Percentiles rank a stretch among this genome's conserved stretches.
These are phyloP conservation scores for Odontomachus brunneus DNA, from an alignment of 1,140 invertebrate genomes.

Conservation along the genomic window DNA sequence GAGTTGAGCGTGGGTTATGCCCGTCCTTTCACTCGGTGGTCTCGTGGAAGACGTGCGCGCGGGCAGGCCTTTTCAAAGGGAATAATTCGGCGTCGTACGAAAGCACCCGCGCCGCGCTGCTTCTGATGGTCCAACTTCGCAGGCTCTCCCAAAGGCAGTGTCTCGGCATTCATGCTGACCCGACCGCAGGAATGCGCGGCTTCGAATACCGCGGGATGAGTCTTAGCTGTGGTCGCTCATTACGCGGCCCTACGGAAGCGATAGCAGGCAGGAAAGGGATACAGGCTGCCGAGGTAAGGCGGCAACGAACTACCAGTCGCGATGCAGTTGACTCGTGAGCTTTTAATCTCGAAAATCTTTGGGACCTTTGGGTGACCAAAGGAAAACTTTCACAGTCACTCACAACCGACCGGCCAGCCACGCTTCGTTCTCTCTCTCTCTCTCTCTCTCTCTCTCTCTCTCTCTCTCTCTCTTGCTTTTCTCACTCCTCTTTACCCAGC, in stretches of 20 bases:
- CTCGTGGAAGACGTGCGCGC: slow-evolving; percentile 2
- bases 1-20: slow-evolving; percentile 21
- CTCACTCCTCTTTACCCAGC: slow-evolving; percentile 53
- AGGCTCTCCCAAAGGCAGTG: slow-evolving; percentile 65
- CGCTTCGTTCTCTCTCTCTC: slow-evolving; percentile 29
- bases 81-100: slow-evolving; percentile 66
- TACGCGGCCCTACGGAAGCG: slow-evolving; percentile 64
- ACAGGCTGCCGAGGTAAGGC: slow-evolving; percentile 15
- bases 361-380: slow-evolving; percentile 67
- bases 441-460: slow-evolving; percentile 9
- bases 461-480: slow-evolving; percentile 22
- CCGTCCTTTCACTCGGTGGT: slow-evolving; percentile 15
- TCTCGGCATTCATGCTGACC: slow-evolving; percentile 67
- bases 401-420: slow-evolving; percentile 33
- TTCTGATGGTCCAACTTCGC: slow-evolving; percentile 62
- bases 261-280: slow-evolving; percentile 8
- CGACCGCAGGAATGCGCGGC: slow-evolving; percentile 66
- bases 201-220: slow-evolving; percentile 67
- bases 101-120: slow-evolving; percentile 44
- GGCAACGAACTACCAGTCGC: slow-evolving; percentile 13
- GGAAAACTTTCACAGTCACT: slow-evolving; percentile 64
- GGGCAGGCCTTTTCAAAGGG: slow-evolving; percentile 56
- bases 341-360: slow-evolving; percentile 76
- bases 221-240: slow-evolving; percentile 70
- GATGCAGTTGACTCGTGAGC: slow-evolving; percentile 50